Conservation (phyloP, 2,888 invertebrate genomes). For the Caenorhabditis panamensis region DNA sequence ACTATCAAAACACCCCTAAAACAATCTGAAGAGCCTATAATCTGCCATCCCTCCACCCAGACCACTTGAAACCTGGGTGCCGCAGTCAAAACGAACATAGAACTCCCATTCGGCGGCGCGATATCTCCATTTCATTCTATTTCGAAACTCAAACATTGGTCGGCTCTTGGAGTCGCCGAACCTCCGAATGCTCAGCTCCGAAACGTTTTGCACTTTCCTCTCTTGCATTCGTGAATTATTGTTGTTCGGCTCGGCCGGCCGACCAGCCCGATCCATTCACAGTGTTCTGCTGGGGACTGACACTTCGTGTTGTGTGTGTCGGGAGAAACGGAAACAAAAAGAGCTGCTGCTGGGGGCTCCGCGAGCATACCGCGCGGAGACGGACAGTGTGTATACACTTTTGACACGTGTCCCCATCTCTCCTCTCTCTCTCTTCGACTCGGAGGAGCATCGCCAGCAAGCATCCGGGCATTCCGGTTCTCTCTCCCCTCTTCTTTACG, state of each 20-base stretch:
- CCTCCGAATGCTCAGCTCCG: constrained; percentile 3
- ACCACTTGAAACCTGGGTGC: too few relatives aligned
- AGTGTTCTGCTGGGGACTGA: constrained; percentile 15
- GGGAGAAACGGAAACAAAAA: constrained; percentile 26
- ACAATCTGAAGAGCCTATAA: too few relatives aligned
- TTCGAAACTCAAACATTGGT: constrained; percentile 50
- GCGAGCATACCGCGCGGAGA: constrained; percentile 28
- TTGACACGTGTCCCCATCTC: constrained; percentile 50
- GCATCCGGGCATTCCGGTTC: constrained; percentile 49
- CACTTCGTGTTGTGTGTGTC: constrained; percentile 44
- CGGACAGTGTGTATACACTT: constrained; percentile 40
- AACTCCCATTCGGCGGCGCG: too few relatives aligned
- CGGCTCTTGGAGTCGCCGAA: not conserved
- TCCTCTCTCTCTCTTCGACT: constrained; percentile 22
- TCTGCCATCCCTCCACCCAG: too few relatives aligned
- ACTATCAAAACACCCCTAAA: too few relatives aligned
- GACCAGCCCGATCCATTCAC: too few relatives aligned
- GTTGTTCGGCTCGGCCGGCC: constrained; percentile 12
- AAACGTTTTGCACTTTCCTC: constrained; percentile 35
- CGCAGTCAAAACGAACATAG: too few relatives aligned
- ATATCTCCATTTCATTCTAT: constrained; percentile 21
- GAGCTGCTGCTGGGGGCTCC: constrained; percentile 31
- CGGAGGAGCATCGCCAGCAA: constrained; percentile 6
- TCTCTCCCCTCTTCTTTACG: constrained; percentile 16
- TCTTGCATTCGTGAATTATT: constrained; percentile 19